These are phyloP conservation scores for Aricia artaxerxes DNA, from an alignment of 2,888 invertebrate species.

Conservation along the genomic window DNA sequence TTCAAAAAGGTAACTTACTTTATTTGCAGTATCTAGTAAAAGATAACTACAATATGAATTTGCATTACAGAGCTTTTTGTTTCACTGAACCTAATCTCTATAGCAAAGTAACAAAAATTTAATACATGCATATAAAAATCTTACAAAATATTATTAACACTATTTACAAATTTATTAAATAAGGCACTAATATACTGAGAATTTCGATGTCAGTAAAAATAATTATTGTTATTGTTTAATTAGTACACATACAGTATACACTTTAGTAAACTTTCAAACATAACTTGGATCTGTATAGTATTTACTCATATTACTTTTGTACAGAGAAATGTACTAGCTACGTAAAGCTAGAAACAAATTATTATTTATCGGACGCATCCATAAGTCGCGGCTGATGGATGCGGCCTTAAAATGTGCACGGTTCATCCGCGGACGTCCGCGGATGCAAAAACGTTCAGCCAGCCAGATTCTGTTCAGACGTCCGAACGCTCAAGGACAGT, in stretches of 20 bases:
- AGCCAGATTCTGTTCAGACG: too few relatives aligned
- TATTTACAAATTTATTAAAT: conserved; percentile 49
- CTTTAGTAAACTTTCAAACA: background rate
- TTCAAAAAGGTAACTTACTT: conserved; percentile 15
- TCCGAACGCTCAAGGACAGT: too few relatives aligned
- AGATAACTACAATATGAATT: background rate
- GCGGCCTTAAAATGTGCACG: too few relatives aligned
- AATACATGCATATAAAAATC: conserved; percentile 30
- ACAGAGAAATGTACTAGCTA: too few relatives aligned
- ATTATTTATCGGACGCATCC: too few relatives aligned
- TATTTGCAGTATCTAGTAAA: background rate
- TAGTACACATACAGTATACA: background rate
- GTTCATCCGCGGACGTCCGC: too few relatives aligned
- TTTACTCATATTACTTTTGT: too few relatives aligned
- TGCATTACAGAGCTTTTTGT: background rate
- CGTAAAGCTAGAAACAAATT: too few relatives aligned
- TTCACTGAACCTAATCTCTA: background rate
- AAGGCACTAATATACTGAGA: conserved; percentile 38
- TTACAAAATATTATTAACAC: conserved; percentile 47
- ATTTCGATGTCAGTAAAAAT: conserved; percentile 1
- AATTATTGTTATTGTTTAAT: background rate
- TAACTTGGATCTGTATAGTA: background rate
- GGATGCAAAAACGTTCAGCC: too few relatives aligned
- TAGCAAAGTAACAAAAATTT: background rate
- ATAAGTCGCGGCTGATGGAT: too few relatives aligned